phyloP scores from a whole-genome alignment of 2,888 invertebrate genomes.

The Chorisops tibialis region DNA sequence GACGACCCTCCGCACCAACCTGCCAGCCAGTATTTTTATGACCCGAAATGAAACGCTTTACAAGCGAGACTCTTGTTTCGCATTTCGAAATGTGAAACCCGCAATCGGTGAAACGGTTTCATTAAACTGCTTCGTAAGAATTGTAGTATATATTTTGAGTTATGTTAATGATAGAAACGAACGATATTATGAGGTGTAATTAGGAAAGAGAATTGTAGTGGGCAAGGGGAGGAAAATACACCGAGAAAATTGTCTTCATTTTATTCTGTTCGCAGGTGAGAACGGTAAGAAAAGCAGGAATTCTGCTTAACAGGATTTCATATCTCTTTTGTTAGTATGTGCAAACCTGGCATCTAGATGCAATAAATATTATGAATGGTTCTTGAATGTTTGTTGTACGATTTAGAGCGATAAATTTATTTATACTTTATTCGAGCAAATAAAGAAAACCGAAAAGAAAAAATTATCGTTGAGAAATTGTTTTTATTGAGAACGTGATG shows the following conservation, averaged over 20 bases:
- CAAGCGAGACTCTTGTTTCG: neutral
- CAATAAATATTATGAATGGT: too few relatives aligned
- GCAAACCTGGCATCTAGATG: too few relatives aligned
- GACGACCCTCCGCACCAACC: too few relatives aligned
- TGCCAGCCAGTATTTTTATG: conserved; percentile 8
- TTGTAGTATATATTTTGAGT: conserved; percentile 10
- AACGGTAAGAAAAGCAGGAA: too few relatives aligned
- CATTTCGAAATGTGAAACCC: conserved; percentile 3
- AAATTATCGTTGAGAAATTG: conserved; percentile 21
- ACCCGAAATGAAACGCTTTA: conserved; percentile 12
- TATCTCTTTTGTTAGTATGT: too few relatives aligned
- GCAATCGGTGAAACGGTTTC: conserved; percentile 18
- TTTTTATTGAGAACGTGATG: neutral
- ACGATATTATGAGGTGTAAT: neutral
- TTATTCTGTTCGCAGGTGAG: neutral
- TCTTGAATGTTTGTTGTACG: neutral
- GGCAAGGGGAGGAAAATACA: too few relatives aligned
- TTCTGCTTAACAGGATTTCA: too few relatives aligned
- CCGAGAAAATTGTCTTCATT: neutral
- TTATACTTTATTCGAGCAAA: neutral
- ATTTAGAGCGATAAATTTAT: conserved; percentile 15
- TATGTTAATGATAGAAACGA: conserved; percentile 17
- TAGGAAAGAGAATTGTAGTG: too few relatives aligned
- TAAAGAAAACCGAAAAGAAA: neutral
- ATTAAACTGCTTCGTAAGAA: conserved; percentile 10